phyloP scores from a whole-genome alignment of 2,113 vertebrate genomes.

The Dasyurus viverrinus region DNA sequence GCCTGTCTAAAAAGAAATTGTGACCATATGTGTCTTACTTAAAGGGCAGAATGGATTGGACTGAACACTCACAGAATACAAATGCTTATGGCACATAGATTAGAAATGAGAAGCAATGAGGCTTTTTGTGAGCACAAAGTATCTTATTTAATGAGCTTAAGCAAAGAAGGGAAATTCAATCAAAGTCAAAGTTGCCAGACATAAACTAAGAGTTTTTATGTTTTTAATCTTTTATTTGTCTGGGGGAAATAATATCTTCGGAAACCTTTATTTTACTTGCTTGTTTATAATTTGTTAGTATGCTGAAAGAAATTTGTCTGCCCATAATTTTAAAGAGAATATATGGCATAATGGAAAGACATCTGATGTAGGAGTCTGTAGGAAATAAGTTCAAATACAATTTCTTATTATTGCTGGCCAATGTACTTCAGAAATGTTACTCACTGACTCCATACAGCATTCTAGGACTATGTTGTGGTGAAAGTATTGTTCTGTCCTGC shows the following conservation, averaged over 20 bases:
- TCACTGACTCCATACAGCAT: neutral
- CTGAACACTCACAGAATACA: slow-evolving; percentile 65
- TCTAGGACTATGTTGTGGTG: neutral
- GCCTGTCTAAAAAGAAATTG: slow-evolving; percentile 40
- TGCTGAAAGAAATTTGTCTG: neutral
- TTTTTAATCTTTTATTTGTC: slow-evolving; percentile 2
- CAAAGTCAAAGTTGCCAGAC: slow-evolving; percentile 24
- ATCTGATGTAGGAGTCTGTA: neutral
- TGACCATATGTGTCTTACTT: slow-evolving; percentile 40
- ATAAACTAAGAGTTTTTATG: slow-evolving; percentile 8
- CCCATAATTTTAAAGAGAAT: neutral
- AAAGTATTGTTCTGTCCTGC: neutral
- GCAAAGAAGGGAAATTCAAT: slow-evolving; percentile 54
- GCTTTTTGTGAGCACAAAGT: slow-evolving; percentile 42
- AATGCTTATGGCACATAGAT: slow-evolving; percentile 59
- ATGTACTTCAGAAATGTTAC: neutral
- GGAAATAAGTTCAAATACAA: neutral
- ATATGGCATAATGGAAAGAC: neutral
- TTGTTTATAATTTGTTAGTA: slow-evolving; percentile 36
- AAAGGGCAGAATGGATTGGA: slow-evolving; percentile 58
- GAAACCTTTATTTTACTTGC: neutral
- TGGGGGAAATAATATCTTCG: neutral
- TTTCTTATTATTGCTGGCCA: neutral
- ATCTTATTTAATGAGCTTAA: slow-evolving; percentile 50
- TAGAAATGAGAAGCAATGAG: slow-evolving; percentile 67